Percentiles rank a stretch among this genome's conserved stretches.
These are phyloP conservation scores for Lamprotornis superbus DNA, from an alignment of 2,113 vertebrate genomes.

Conservation along the genomic window DNA sequence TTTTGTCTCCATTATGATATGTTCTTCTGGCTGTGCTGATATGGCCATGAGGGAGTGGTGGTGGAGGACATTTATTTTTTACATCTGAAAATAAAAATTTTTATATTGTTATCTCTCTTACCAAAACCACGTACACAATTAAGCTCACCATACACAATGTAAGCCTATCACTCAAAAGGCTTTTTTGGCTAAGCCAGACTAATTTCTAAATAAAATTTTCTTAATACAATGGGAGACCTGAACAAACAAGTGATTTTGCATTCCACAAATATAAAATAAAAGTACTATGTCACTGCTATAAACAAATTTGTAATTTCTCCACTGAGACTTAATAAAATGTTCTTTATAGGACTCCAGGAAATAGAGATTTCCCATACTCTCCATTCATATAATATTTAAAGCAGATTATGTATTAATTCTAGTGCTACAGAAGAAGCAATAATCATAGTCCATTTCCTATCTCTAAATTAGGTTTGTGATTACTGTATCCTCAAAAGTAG, in stretches of 20 bases:
- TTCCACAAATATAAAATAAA: neutral
- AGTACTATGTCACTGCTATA: neutral
- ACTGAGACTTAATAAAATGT: neutral
- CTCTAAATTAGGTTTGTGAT: neutral
- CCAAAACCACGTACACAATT: neutral
- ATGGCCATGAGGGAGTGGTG: conserved; percentile 58
- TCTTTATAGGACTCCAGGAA: neutral
- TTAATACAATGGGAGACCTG: neutral
- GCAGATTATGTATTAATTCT: neutral
- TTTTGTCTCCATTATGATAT: conserved; percentile 55
- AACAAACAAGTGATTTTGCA: neutral
- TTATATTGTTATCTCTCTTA: neutral
- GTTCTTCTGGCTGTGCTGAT: neutral
- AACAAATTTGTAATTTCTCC: neutral
- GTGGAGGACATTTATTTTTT: conserved; percentile 72
- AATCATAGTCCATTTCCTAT: neutral
- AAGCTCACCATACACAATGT: neutral
- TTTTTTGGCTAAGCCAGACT: neutral
- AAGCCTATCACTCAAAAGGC: neutral
- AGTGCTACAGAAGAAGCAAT: neutral
- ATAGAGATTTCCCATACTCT: neutral
- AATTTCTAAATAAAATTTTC: neutral
- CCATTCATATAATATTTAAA: neutral
- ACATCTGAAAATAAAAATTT: conserved; percentile 36
- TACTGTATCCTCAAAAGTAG: neutral